phyloP scores from a whole-genome alignment of 2,797 vertebrate genomes.

The Dryobates pubescens region DNA sequence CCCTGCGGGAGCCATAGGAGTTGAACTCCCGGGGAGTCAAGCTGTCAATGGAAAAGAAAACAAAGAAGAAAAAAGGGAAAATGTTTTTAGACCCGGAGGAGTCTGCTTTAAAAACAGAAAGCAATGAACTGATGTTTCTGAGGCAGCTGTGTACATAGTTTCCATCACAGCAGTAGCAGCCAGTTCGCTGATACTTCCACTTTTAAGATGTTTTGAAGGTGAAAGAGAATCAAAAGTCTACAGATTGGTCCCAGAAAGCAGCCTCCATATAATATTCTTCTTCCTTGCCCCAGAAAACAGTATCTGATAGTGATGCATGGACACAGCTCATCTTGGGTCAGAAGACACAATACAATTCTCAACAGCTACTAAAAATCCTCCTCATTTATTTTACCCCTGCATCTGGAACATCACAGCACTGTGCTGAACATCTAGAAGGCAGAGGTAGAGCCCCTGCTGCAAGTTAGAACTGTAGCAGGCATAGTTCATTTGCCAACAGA shows the following conservation, averaged over 20 bases:
- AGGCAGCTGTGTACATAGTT: not conserved
- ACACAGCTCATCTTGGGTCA: not conserved
- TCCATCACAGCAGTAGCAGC: not conserved
- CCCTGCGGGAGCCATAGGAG: slow-evolving; percentile 95
- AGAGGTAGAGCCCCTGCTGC: not conserved
- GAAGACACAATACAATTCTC: not conserved
- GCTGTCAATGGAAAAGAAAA: slow-evolving; percentile 70
- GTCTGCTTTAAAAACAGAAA: not conserved
- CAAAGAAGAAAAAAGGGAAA: not conserved
- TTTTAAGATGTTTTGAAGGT: not conserved
- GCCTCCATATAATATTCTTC: not conserved
- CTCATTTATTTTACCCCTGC: not conserved
- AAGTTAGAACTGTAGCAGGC: not conserved
- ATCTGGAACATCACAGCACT: not conserved
- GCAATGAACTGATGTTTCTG: not conserved
- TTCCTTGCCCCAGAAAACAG: not conserved
- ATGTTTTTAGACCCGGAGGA: not conserved
- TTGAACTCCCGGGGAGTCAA: slow-evolving; percentile 93
- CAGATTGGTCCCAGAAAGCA: not conserved
- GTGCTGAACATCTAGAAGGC: not conserved
- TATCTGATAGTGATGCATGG: not conserved
- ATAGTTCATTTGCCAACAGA: not conserved
- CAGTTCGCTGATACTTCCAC: not conserved
- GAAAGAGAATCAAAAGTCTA: not conserved
- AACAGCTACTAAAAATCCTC: not conserved